phyloP scores from a whole-genome alignment of 2,888 invertebrate species.

The Gortyna flavago region DNA sequence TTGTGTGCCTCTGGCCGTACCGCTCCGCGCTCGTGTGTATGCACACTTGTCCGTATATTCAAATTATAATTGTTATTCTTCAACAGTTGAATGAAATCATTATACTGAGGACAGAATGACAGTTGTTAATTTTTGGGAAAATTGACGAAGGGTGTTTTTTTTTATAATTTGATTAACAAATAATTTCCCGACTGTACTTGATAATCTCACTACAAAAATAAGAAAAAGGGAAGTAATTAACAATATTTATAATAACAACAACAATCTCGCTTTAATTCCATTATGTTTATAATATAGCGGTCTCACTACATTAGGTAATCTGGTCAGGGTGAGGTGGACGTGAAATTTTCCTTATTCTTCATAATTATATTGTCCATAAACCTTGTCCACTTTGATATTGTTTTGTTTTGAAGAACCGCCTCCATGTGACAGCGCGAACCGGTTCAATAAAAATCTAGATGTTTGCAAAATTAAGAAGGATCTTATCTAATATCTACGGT shows the following conservation, averaged over 20 bases:
- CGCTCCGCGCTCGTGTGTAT: too few relatives aligned
- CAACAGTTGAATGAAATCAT: background rate
- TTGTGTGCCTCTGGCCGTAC: too few relatives aligned
- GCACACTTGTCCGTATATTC: too few relatives aligned
- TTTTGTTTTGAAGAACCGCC: slow-evolving; percentile 33
- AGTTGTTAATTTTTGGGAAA: background rate
- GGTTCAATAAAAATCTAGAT: slow-evolving; percentile 11
- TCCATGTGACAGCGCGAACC: slow-evolving; percentile 6
- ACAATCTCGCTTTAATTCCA: slow-evolving; percentile 26
- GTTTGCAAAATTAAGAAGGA: slow-evolving; percentile 7
- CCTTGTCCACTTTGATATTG: slow-evolving; percentile 47
- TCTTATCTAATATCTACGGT: background rate
- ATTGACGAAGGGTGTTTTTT: too few relatives aligned
- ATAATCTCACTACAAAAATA: background rate
- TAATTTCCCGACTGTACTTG: background rate
- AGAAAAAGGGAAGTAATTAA: slow-evolving; percentile 27
- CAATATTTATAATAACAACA: slow-evolving; percentile 31
- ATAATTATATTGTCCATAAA: slow-evolving; percentile 47
- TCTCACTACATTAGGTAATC: slow-evolving; percentile 49
- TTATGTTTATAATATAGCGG: slow-evolving; percentile 39
- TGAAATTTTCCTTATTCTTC: slow-evolving; percentile 58
- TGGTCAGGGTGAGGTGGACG: slow-evolving; percentile 61
- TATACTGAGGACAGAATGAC: too few relatives aligned
- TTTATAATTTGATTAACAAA: background rate
- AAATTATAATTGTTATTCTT: background rate